Evolutionary conservation across 1,140 invertebrate species (phyloP).

Genomic region (Zaprionus ornatus): DNA sequence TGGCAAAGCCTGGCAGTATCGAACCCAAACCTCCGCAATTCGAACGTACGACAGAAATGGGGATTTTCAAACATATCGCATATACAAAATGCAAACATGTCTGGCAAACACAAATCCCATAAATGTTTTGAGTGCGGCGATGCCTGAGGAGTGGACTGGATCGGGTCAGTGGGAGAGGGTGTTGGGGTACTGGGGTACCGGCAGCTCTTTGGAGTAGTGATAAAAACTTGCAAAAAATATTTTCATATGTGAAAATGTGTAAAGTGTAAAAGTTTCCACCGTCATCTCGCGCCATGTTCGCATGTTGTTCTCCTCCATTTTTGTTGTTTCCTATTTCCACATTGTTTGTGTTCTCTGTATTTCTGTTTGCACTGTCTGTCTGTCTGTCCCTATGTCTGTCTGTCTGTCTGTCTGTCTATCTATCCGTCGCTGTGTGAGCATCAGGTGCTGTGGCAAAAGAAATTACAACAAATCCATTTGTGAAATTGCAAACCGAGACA

Average conservation of each 20-base stretch:
- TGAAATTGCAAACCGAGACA: conserved; percentile 79
- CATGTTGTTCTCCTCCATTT: conserved; percentile 29
- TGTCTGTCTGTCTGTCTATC: conserved; percentile 43
- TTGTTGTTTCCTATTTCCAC: conserved; percentile 64
- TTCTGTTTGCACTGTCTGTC: conserved; percentile 33
- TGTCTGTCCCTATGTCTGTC: conserved; percentile 16
- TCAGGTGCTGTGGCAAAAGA: conserved; percentile 80
- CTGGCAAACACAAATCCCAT: conserved; percentile 82
- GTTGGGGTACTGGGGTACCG: background rate
- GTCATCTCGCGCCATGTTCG: conserved; percentile 14
- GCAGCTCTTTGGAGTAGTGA: conserved; percentile 38
- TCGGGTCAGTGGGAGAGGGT: background rate
- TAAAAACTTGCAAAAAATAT: conserved; percentile 80
- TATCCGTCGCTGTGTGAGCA: conserved; percentile 64
- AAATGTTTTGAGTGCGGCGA: conserved; percentile 62
- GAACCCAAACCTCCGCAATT: conserved; percentile 1
- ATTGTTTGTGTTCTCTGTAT: conserved; percentile 57
- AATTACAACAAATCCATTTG: conserved; percentile 82
- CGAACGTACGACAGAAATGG: conserved; percentile 50
- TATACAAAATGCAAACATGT: conserved; percentile 82
- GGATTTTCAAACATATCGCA: conserved; percentile 82
- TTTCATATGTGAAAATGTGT: conserved; percentile 81
- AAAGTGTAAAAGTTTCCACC: conserved; percentile 74
- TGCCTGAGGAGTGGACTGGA: background rate
- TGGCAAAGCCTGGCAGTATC: background rate